Evolutionary conservation across 2,888 invertebrate species (phyloP), one percentile per base, ranked within the genome.

Genomic region (Zygothrica quintamaculata): DNA sequence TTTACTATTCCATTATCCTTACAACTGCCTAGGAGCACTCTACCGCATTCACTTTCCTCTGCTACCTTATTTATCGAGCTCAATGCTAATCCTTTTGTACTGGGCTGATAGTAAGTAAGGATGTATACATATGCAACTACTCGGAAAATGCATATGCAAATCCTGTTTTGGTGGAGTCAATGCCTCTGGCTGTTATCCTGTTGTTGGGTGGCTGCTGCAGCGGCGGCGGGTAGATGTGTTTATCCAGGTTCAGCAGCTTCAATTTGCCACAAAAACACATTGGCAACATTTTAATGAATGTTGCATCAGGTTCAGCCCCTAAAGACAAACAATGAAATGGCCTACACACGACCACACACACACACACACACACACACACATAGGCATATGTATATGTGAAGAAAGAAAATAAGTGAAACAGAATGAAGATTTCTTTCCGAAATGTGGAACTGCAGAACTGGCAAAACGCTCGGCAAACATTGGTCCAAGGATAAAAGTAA

Each of bases 261-360:
- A 84, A 81, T 87, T 87, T 80, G 75, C 87, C 85, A 73, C 85
- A 87, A 81, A 84, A 87, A 87, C 82, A 84, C 82, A 87, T 86
- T 84, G 82, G 87, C 82, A 87, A 87, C 84, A 84, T 81, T 84
- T 82, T 84, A 87, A 82, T 82, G 87, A 82, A 82, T 82, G 85
- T 65, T 77, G 82, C 78, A 75, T 62, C 73, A 65, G 68, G 55
- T 59, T 46, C 65, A 73, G 51, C 47, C 48, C 42, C 13, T 33
- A 50, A 69, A 70, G 70, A 68, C 87, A 87, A 82, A 82, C 87
- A 73, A 73, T 75, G 57, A 52, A 70, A 74, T 43, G 53, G 65
- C 39, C 74, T 58, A 25, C 31, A 13, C n/a, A n/a, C n/a, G n/a
- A n/a, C n/a, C n/a, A n/a, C n/a, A n/a, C n/a, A n/a, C n/a, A n/a